phyloP scores from a whole-genome alignment of 2,113 vertebrate species.

The Tragelaphus scriptus region DNA sequence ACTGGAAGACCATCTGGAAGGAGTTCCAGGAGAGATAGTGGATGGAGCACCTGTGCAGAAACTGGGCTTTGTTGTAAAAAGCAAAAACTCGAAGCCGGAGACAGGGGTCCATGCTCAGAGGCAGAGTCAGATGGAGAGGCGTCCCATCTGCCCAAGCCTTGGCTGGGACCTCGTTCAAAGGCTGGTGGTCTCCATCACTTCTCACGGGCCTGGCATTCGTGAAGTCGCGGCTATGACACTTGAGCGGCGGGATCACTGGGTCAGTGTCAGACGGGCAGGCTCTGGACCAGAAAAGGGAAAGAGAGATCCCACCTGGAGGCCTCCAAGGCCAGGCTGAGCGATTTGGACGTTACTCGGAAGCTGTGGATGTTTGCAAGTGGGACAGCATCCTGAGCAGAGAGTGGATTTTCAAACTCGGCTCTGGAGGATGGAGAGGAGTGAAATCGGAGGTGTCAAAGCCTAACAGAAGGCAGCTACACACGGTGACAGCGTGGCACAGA shows the following conservation, averaged over 20 bases:
- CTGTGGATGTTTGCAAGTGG: rapidly evolving
- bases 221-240: rapidly evolving
- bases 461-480: not conserved
- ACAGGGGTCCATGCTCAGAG: not conserved
- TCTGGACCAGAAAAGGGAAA: not conserved
- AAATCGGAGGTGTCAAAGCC: rapidly evolving
- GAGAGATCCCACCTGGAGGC: not conserved
- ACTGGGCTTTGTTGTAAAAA: not conserved
- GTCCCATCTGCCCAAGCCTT: not conserved
- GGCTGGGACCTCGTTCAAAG: rapidly evolving
- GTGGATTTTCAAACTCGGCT: not conserved
- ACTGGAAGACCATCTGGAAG: not conserved
- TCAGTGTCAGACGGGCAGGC: too few species aligned
- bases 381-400: not conserved
- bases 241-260: rapidly evolving
- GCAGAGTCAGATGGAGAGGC: rapidly evolving
- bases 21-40: not conserved
- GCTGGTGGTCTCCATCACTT: not conserved
- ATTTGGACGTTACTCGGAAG: not conserved
- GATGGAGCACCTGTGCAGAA: rapidly evolving
- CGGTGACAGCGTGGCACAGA: rapidly evolving
- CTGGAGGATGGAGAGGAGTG: not conserved
- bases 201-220: not conserved
- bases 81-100: not conserved
- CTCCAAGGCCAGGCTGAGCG: not conserved